Evolutionary conservation across 1,140 invertebrate genomes (phyloP), one percentile per base, ranked within the genome.

Genomic region (Drosophila neocordata): DNA sequence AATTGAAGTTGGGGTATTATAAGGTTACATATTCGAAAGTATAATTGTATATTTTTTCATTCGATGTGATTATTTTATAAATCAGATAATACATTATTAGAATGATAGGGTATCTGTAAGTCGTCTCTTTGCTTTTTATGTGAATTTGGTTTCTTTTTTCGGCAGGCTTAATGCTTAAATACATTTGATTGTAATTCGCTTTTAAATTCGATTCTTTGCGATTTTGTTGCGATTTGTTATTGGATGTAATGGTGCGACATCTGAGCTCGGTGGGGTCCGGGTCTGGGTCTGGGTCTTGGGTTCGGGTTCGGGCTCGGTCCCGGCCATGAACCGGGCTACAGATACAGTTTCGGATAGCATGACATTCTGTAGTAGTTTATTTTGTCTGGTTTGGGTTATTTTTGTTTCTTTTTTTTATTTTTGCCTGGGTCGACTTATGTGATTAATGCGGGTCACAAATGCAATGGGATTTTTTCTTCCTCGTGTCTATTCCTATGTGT

Each of bases 101-200:
- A n/a, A n/a, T n/a, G n/a, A n/a, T n/a, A n/a, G 22, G 22, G 22
- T 24, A 24, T 24, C 22, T 2, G 9, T 20, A 35, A 48, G 41
- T 48, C n/a, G 41, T 2, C 8, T 48, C 15, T 20, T 18, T 4
- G 8, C 18, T 68, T 63, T 62, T 34, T 58, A 59, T 69, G 37
- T 53, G 20, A 38, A 9, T 27, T 22, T 52, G 12, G 22, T 27
- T 59, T 63, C 64, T 60, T 38, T 73, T 11, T 27, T 37, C 53
- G 67, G 78, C 73, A 74, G 78, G 83, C 82, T 87, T 81, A 79
- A 67, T 87, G 69, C 83, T 88, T 87, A 87, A 87, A 88, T 78
- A 85, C 82, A 85, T 87, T 87, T 87, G 82, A 87, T 87, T 88
- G 82, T 87, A 88, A 87, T 87, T 77, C 82, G 82, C 82, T 87